Conservation (phyloP, 1,140 invertebrate genomes). For the Belonocnema kinseyi region DNA sequence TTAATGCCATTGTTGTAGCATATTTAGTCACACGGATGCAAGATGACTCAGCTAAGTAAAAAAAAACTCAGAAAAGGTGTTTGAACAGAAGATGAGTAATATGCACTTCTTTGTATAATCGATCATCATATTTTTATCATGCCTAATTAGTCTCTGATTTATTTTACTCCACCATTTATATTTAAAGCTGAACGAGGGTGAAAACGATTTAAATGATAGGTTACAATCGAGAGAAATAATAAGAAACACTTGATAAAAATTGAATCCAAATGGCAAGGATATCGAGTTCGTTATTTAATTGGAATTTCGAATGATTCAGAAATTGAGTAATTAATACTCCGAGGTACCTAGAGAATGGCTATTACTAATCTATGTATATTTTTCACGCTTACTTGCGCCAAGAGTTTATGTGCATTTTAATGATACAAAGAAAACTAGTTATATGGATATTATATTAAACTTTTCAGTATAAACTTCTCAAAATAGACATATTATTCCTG, state of each 20-base stretch:
- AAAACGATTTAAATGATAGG: constrained; percentile 8
- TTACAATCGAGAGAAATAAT: constrained; percentile 15
- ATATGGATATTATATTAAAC: too few species aligned
- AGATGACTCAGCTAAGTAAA: constrained; percentile 22
- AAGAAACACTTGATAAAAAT: constrained; percentile 16
- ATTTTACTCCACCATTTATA: too few species aligned
- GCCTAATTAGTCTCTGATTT: too few species aligned
- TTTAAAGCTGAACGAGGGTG: not conserved
- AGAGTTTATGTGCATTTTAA: not conserved
- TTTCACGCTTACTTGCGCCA: not conserved
- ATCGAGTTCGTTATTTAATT: constrained; percentile 23
- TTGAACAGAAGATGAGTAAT: constrained; percentile 28
- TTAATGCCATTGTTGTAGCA: constrained; percentile 20
- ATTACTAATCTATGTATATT: constrained; percentile 25
- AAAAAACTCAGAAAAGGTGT: constrained; percentile 2
- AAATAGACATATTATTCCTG: too few species aligned
- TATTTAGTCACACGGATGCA: constrained; percentile 24
- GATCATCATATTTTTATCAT: not conserved
- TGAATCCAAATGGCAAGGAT: constrained; percentile 17
- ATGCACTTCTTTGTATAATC: constrained; percentile 21
- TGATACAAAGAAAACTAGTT: not conserved
- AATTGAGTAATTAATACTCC: constrained; percentile 24
- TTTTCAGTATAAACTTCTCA: too few species aligned
- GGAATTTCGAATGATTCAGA: constrained; percentile 27
- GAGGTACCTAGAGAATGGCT: constrained; percentile 5